Conservation (phyloP, 2,888 invertebrate genomes). For the Nomada flava region DNA sequence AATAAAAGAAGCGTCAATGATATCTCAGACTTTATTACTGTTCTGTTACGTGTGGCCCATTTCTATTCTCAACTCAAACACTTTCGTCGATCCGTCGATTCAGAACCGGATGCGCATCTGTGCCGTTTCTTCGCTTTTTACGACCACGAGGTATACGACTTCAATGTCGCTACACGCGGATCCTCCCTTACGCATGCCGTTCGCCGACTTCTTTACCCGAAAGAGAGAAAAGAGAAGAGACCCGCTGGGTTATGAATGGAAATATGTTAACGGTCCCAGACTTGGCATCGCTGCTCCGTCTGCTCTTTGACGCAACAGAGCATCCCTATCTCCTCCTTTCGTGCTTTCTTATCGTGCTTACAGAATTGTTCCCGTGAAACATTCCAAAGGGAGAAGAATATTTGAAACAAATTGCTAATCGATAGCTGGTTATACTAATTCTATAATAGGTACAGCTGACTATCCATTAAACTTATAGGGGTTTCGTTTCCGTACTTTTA, state of each 20-base stretch:
- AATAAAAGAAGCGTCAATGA: no score
- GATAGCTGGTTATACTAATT: neutral
- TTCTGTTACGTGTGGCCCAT: neutral
- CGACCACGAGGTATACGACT: constrained; percentile 61
- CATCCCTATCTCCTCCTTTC: constrained; percentile 11
- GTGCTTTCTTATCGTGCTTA: neutral
- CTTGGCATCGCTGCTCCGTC: constrained; percentile 53
- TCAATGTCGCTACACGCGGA: constrained; percentile 59
- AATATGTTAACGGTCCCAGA: constrained; percentile 72
- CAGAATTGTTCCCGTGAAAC: neutral
- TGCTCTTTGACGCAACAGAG: constrained; percentile 21
- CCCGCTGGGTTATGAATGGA: constrained; percentile 72
- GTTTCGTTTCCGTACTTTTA: no score
- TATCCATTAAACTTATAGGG: no score
- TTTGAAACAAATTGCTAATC: constrained; percentile 18
- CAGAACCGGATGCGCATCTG: constrained; percentile 38
- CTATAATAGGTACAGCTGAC: no score
- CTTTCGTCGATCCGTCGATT: constrained; percentile 29
- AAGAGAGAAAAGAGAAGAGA: constrained; percentile 49
- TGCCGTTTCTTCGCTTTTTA: constrained; percentile 17
- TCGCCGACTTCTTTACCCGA: constrained; percentile 68
- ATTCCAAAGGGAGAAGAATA: constrained; percentile 19
- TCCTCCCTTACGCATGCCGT: constrained; percentile 64
- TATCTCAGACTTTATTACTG: neutral
- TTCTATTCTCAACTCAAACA: constrained; percentile 16